Evolutionary conservation across 2,113 vertebrate species (phyloP).

Genomic region (Zosterops borbonicus): DNA sequence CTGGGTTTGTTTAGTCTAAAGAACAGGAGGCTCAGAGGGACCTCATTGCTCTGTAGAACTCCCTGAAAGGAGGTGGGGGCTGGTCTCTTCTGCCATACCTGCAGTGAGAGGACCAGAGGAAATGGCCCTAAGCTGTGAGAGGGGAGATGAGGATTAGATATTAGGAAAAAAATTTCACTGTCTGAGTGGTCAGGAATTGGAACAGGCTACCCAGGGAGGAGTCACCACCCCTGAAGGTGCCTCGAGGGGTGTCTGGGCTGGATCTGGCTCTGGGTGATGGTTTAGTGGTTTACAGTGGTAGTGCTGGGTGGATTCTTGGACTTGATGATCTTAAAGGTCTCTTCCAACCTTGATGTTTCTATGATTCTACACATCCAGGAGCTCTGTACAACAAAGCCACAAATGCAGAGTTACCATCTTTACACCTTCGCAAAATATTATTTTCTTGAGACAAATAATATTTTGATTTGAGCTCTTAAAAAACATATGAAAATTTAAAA

Average conservation of each 20-base stretch:
- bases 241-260: background rate
- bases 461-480: slow-evolving; percentile 23
- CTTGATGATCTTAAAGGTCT: background rate
- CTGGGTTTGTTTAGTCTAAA: background rate
- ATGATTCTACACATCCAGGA: background rate
- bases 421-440: background rate
- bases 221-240: background rate
- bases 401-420: background rate
- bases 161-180: background rate
- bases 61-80: background rate
- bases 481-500: slow-evolving; percentile 12
- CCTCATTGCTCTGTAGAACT: rapidly evolving
- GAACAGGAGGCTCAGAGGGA: background rate
- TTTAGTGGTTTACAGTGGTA: background rate
- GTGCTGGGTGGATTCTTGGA: background rate
- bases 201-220: background rate
- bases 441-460: background rate
- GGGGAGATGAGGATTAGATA: background rate
- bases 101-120: background rate
- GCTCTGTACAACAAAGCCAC: background rate
- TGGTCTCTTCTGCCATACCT: background rate
- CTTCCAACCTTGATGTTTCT: background rate
- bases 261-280: background rate
- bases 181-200: background rate
- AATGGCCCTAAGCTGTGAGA: background rate